Evolutionary conservation across 2,888 invertebrate genomes (phyloP).

Genomic region (Campoplex capitator): DNA sequence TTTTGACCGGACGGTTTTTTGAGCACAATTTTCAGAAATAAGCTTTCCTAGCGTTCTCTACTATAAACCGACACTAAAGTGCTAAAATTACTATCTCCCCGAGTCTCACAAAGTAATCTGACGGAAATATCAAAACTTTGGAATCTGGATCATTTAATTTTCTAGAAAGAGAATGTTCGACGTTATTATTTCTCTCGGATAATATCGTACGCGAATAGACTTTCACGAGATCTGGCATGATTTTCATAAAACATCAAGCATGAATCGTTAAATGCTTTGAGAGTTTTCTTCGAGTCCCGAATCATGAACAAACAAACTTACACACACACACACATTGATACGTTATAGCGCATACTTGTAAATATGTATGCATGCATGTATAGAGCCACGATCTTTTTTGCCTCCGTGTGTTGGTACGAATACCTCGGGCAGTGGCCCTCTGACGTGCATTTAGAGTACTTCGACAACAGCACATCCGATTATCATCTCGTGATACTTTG

Average conservation of each 20-base stretch:
- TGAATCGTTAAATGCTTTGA: background rate
- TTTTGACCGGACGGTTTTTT: background rate
- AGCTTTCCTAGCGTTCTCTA: background rate
- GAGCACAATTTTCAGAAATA: background rate
- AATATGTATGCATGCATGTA: background rate
- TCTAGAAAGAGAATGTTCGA: background rate
- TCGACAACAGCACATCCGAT: conserved; percentile 32
- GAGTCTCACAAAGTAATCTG: background rate
- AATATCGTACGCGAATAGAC: background rate
- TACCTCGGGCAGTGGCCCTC: conserved; percentile 26
- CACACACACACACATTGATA: background rate
- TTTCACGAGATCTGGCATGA: background rate
- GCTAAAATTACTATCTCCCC: background rate
- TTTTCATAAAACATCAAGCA: background rate
- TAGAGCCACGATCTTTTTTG: background rate
- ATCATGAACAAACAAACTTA: conserved; percentile 5
- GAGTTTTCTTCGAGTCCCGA: conserved; percentile 5
- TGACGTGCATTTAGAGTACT: conserved; percentile 43
- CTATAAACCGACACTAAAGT: background rate
- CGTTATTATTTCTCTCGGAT: background rate
- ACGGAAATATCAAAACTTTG: background rate
- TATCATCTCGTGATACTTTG: conserved; percentile 54
- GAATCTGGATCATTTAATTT: background rate
- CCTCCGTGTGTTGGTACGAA: conserved; percentile 15
- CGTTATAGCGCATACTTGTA: background rate